Base-by-base conservation (phyloP, 1,140 invertebrate genomes). In the Micrasema longulum region DNA sequence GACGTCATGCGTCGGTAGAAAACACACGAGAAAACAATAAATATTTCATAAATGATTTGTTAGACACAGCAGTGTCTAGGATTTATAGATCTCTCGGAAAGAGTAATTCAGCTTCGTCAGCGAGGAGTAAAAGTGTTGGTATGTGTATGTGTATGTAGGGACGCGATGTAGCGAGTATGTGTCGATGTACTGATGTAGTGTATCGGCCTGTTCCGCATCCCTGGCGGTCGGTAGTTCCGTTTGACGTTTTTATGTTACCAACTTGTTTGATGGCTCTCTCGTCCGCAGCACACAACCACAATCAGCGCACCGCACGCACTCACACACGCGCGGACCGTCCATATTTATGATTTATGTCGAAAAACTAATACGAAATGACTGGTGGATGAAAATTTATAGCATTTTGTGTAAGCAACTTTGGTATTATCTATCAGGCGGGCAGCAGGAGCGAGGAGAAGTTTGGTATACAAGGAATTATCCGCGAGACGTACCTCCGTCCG, bases 351-450 rank as follows among this genome's bases (percentile, higher is more conserved):
- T 75, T 75, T 75, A 75, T 72, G 73, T 75, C 73, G 69, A 75
- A 75, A 75, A 75, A 75, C 73, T 75, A 75, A 75, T 75, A 75
- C 65, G 73, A 75, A 75, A 75, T 71, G 73, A 75, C 73, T 75
- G 73, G 55, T 75, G 73, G 73, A 75, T 75, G 73, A 72, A 69
- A 72, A 75, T 75, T 75, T 75, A 75, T 75, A 69, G 73, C 69
- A 62, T 69, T 75, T 75, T 72, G 73, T 71, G 69, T 75, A 75
- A 75, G 73, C 73, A 75, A 75, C 62, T 75, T 75, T 72, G 55
- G 73, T 72, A 75, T 75, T 75, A 75, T 75, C 73, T 75, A 72
- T 74, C 64, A 75, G 69, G 69, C 64, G 45, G 47, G 57, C 62
- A 38, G 69, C 50, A 50, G 53, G 52, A 48, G 55, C 43, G 55